phyloP scores from a whole-genome alignment of 2,888 invertebrate genomes.

The Drosophila lutescens region DNA sequence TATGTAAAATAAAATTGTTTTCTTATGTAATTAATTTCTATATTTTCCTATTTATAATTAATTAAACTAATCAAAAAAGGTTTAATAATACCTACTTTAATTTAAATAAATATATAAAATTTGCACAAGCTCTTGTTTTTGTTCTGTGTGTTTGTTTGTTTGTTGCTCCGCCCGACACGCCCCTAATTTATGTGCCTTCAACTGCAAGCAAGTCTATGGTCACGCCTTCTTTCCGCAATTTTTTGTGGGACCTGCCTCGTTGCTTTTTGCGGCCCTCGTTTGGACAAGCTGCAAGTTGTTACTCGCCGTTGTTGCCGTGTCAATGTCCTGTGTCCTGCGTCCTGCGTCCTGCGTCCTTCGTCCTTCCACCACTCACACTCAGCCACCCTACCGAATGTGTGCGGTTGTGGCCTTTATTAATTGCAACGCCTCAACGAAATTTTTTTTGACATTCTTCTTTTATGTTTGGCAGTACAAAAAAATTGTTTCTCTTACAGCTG shows the following conservation, averaged over 20 bases:
- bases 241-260: constrained; percentile 36
- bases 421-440: constrained; percentile 77
- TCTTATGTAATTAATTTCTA: too few relatives aligned
- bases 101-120: too few relatives aligned
- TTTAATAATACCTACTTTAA: too few relatives aligned
- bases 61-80: too few relatives aligned
- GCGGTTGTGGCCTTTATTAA: constrained; percentile 71
- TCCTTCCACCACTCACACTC: constrained; percentile 13
- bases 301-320: constrained; percentile 53
- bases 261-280: constrained; percentile 32
- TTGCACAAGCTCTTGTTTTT: not conserved
- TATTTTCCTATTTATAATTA: too few relatives aligned
- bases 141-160: constrained; percentile 20
- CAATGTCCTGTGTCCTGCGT: constrained; percentile 58
- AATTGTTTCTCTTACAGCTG: constrained; percentile 42
- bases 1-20: not conserved
- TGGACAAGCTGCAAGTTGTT: constrained; percentile 27
- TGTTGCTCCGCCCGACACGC: constrained; percentile 56
- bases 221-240: constrained; percentile 56
- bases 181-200: constrained; percentile 76
- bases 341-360: constrained; percentile 29
- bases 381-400: constrained; percentile 1
- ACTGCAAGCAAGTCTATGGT: constrained; percentile 64
- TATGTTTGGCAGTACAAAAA: constrained; percentile 40
- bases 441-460: constrained; percentile 64